Percentiles rank a stretch among this genome's conserved stretches.
These are phyloP conservation scores for Rhorus exstirpatorius DNA, from an alignment of 2,888 invertebrate species.

Conservation along the genomic window DNA sequence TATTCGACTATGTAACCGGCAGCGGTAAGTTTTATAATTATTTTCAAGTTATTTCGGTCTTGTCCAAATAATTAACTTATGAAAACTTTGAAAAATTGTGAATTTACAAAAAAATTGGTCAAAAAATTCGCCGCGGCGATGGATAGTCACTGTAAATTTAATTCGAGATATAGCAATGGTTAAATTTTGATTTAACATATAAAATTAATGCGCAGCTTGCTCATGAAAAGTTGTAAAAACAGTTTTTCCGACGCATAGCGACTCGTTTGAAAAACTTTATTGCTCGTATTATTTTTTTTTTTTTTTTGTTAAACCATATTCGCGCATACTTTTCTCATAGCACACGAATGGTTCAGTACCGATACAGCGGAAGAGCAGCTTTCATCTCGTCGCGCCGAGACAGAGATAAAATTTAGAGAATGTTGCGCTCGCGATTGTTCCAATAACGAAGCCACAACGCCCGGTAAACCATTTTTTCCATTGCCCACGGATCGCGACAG, in stretches of 20 bases:
- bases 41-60: not conserved
- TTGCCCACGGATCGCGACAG: constrained; percentile 61
- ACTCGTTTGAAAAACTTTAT: too few relatives aligned
- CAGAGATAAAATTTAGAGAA: constrained; percentile 32
- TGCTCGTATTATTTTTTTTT: not conserved
- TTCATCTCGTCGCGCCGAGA: too few relatives aligned
- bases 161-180: too few relatives aligned
- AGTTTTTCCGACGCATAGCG: too few relatives aligned
- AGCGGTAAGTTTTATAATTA: constrained; percentile 52
- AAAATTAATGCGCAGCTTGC: too few relatives aligned
- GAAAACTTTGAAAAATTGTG: too few relatives aligned
- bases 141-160: too few relatives aligned
- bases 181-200: too few relatives aligned
- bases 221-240: too few relatives aligned
- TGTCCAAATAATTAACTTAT: too few relatives aligned
- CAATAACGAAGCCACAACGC: constrained; percentile 42
- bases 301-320: not conserved
- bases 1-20: constrained; percentile 67
- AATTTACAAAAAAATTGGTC: too few relatives aligned
- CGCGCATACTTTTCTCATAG: constrained; percentile 6
- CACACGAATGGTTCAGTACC: constrained; percentile 54
- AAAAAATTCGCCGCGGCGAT: too few relatives aligned
- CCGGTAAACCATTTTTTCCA: constrained; percentile 63
- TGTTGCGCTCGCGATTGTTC: constrained; percentile 49
- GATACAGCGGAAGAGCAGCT: not conserved